Conservation (phyloP, 2,113 vertebrate species). For the Platysternon megacephalum region DNA sequence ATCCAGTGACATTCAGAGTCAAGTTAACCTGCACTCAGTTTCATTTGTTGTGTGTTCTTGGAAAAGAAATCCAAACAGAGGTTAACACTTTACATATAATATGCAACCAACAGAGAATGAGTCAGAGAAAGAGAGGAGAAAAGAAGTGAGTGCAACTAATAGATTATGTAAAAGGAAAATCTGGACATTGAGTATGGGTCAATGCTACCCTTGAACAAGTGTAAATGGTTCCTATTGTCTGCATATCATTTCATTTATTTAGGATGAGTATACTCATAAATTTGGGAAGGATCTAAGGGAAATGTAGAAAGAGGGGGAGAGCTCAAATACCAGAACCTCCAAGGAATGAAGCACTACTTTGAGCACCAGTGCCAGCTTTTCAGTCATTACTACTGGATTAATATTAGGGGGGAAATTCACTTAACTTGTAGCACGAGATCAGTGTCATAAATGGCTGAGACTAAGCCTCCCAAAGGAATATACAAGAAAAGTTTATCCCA, state of each 20-base stretch:
- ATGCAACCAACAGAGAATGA: slow-evolving; percentile 12
- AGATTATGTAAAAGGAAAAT: neutral
- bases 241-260: neutral
- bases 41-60: neutral
- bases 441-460: slow-evolving; percentile 33
- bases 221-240: neutral
- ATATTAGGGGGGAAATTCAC: neutral
- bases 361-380: neutral
- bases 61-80: neutral
- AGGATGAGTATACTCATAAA: neutral
- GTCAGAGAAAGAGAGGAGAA: neutral
- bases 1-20: neutral
- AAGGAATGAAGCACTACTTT: neutral
- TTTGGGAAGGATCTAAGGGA: neutral
- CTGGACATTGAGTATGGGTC: neutral
- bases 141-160: neutral
- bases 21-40: neutral
- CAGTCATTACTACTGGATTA: slow-evolving; percentile 44
- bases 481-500: slow-evolving; percentile 45
- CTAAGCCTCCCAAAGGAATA: slow-evolving; percentile 49
- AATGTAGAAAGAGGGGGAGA: neutral
- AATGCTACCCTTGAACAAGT: neutral
- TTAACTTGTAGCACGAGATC: neutral
- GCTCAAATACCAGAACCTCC: neutral
- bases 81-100: slow-evolving; percentile 27